phyloP scores from a whole-genome alignment of 2,888 invertebrate species.

The Folsomia manolachei region DNA sequence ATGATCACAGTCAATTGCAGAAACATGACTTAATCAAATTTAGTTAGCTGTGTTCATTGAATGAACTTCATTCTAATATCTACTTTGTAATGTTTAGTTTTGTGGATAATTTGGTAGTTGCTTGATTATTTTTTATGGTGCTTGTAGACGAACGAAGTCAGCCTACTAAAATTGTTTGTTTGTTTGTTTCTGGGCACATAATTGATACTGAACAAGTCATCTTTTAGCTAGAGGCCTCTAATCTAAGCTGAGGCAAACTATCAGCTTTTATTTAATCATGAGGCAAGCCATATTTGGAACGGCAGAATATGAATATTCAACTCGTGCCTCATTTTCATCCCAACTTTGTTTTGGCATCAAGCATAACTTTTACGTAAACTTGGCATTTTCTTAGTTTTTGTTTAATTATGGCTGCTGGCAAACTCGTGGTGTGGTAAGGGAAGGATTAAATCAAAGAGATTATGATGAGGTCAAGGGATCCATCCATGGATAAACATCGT shows the following conservation, averaged over 20 bases:
- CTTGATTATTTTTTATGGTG: neutral
- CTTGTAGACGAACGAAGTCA: neutral
- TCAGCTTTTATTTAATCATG: no score
- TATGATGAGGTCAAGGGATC: neutral
- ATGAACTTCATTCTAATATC: neutral
- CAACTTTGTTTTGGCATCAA: neutral
- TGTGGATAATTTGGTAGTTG: neutral
- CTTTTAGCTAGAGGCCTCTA: no score
- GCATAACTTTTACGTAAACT: neutral
- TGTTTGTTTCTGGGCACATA: no score
- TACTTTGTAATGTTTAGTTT: neutral
- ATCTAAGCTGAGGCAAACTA: no score
- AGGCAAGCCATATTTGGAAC: neutral
- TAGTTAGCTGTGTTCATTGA: no score
- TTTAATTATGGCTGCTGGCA: neutral
- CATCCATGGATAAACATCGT: neutral
- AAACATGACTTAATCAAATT: slow-evolving; percentile 10
- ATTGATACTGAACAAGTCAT: neutral
- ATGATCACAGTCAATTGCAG: neutral
- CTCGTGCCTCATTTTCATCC: neutral
- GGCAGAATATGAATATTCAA: neutral
- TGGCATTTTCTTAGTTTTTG: neutral
- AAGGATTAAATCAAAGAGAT: no score
- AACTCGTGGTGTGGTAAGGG: neutral
- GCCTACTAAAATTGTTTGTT: neutral